These are phyloP conservation scores for Sorex maritimensis DNA, from an alignment of 2,797 vertebrate species.

Conservation along the genomic window DNA sequence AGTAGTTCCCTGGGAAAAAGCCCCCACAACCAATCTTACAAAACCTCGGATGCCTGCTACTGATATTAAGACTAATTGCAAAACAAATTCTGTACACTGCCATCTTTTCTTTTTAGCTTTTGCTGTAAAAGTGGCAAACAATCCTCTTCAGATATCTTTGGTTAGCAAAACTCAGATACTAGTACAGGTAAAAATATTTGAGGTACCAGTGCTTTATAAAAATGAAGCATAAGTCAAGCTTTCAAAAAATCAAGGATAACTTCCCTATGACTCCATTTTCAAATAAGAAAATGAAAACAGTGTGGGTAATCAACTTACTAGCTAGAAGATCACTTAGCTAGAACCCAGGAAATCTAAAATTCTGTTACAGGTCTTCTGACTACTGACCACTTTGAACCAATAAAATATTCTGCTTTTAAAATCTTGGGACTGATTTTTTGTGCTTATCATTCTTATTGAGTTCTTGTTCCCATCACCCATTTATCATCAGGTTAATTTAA, in stretches of 20 bases:
- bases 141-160: neutral
- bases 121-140: neutral
- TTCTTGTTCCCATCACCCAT: slow-evolving; percentile 6
- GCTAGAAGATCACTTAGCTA: neutral
- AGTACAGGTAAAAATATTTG: neutral
- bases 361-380: neutral
- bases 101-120: neutral
- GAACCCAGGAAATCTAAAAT: neutral
- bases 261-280: neutral
- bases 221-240: neutral
- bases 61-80: neutral
- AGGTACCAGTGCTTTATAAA: neutral
- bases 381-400: neutral
- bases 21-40: neutral
- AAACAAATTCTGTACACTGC: no score
- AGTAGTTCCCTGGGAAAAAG: neutral
- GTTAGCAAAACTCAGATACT: neutral
- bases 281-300: slow-evolving; percentile 32
- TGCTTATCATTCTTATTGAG: slow-evolving; percentile 4
- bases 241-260: neutral
- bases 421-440: neutral
- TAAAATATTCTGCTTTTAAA: neutral
- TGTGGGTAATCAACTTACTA: neutral
- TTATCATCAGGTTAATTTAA: slow-evolving; percentile 67
- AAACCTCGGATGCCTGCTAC: neutral